Conservation (phyloP, 1,140 invertebrate species). For the Microplitis demolitor region DNA sequence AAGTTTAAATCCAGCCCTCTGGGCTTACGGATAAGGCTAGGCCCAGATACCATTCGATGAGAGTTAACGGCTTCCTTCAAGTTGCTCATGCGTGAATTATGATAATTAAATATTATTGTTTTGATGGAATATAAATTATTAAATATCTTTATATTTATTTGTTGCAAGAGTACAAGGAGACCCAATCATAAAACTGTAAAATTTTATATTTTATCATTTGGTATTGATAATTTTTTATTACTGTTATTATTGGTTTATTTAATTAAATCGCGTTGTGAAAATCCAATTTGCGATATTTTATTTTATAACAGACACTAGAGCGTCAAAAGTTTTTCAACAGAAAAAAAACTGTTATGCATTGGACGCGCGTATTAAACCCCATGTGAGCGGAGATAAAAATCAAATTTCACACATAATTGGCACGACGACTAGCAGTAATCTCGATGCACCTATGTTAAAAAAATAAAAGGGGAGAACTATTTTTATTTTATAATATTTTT, state of each 20-base stretch:
- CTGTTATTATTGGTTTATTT: too few species aligned
- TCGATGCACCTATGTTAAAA: neutral
- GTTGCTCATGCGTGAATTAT: slow-evolving; percentile 45
- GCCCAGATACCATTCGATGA: slow-evolving; percentile 6
- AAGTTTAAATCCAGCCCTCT: slow-evolving; percentile 32
- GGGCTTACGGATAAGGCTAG: slow-evolving; percentile 28
- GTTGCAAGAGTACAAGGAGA: too few species aligned
- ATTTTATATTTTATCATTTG: neutral
- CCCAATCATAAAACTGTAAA: neutral
- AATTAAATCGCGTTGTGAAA: neutral
- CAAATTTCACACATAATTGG: slow-evolving; percentile 25
- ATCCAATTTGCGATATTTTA: neutral
- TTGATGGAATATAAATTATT: too few species aligned
- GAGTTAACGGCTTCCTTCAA: slow-evolving; percentile 41
- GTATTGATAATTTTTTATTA: neutral
- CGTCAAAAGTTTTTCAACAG: neutral
- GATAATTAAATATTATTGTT: slow-evolving; percentile 41
- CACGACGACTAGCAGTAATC: slow-evolving; percentile 11
- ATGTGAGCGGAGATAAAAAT: slow-evolving; percentile 9
- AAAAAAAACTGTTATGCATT: slow-evolving; percentile 6
- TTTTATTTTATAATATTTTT: too few species aligned
- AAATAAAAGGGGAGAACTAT: too few species aligned
- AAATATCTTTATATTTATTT: too few species aligned
- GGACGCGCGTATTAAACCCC: slow-evolving; percentile 5
- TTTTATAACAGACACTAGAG: neutral